These are phyloP conservation scores for Cyprinella venusta DNA, from an alignment of 2,797 vertebrate genomes.

Conservation along the genomic window DNA sequence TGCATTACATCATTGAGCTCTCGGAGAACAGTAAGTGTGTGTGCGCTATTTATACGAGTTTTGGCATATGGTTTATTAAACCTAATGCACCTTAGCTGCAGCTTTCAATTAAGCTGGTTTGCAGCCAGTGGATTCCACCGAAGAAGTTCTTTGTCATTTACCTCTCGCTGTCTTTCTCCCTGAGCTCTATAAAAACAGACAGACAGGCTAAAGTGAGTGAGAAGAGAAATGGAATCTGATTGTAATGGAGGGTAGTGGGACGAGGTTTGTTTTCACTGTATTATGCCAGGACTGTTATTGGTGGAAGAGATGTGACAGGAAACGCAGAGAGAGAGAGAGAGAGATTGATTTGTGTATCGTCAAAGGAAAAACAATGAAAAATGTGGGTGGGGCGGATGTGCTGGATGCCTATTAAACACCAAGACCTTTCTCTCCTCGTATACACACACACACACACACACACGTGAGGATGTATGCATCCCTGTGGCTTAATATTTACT, in stretches of 20 bases:
- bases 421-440: background rate
- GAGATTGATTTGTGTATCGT: conserved; percentile 46
- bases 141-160: conserved; percentile 28
- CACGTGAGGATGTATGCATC: background rate
- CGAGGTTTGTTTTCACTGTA: conserved; percentile 43
- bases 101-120: conserved; percentile 41
- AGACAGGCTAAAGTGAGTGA: conserved; percentile 13
- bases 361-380: conserved; percentile 39
- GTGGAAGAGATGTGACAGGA: conserved; percentile 38
- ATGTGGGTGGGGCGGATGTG: conserved; percentile 7
- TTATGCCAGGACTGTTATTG: conserved; percentile 32
- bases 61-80: conserved; percentile 45
- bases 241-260: conserved; percentile 40
- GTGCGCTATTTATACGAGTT: conserved; percentile 17
- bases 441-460: background rate
- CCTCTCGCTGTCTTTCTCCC: conserved; percentile 29
- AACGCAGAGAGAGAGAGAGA: conserved; percentile 17
- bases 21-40: conserved; percentile 92
- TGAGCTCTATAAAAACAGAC: conserved; percentile 10
- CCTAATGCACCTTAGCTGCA: conserved; percentile 25
- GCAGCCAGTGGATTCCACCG: background rate
- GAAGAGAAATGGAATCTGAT: conserved; percentile 28
- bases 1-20: conserved; percentile 91
- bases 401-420: conserved; percentile 18
- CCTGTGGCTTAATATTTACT: conserved; percentile 16